A percentile compares a stretch with the other conserved stretches of the same genome.
phyloP scores from a whole-genome alignment of 2,113 vertebrate species.

The Cettia cetti region DNA sequence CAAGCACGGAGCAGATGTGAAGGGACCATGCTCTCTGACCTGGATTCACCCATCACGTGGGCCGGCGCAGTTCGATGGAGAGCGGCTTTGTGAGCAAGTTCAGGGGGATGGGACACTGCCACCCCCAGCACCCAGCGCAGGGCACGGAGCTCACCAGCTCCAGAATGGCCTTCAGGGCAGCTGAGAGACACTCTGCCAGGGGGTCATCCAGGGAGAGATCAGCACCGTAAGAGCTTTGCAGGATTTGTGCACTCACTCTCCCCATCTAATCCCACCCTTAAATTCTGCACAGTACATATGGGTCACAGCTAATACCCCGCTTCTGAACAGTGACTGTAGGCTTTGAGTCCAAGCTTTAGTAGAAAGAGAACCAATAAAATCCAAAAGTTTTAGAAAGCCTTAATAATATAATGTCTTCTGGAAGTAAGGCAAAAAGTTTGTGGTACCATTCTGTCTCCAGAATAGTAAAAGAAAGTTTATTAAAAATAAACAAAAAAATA shows the following conservation, averaged over 20 bases:
- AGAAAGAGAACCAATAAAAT: background rate
- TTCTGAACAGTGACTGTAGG: background rate
- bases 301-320: background rate
- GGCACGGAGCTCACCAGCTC: background rate
- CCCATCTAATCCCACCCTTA: background rate
- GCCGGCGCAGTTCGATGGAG: background rate
- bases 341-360: background rate
- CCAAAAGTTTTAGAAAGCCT: background rate
- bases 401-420: background rate
- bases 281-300: background rate
- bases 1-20: slow-evolving; percentile 72
- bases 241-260: background rate
- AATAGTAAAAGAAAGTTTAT: background rate
- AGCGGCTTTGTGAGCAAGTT: background rate
- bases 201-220: background rate
- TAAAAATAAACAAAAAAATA: background rate
- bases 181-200: background rate
- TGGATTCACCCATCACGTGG: slow-evolving; percentile 55
- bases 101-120: slow-evolving; percentile 41
- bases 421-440: background rate
- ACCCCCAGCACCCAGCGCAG: background rate
- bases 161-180: background rate
- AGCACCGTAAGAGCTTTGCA: background rate
- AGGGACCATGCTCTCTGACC: slow-evolving; percentile 58
- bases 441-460: slow-evolving; percentile 1